Conservation (phyloP, 2,797 vertebrate genomes). For the Semotilus atromaculatus region DNA sequence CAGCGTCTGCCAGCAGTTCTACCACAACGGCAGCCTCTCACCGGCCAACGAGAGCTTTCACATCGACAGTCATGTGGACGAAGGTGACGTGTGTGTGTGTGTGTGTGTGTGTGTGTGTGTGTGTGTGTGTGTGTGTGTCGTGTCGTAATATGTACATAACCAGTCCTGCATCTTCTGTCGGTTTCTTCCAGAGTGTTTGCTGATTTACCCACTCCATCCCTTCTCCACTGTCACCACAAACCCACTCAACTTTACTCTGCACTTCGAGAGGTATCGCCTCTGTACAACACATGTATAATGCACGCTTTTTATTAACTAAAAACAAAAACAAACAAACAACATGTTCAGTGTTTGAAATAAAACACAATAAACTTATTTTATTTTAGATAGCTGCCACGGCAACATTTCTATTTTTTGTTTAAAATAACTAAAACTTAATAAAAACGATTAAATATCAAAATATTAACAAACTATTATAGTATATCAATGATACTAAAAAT, state of each 20-base stretch:
- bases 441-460: not conserved
- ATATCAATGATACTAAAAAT: too few relatives aligned
- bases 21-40: slow-evolving; percentile 84
- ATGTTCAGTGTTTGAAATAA: too few relatives aligned
- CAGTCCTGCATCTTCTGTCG: not conserved
- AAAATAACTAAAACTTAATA: not conserved
- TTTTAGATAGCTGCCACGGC: too few relatives aligned
- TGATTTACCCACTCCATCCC: slow-evolving; percentile 76
- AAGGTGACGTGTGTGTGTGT: slow-evolving; percentile 45
- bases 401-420: not conserved
- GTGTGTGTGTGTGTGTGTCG: not conserved
- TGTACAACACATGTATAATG: not conserved
- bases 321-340: too few relatives aligned
- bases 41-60: slow-evolving; percentile 91
- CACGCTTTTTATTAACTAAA: too few relatives aligned
- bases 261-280: slow-evolving; percentile 88
- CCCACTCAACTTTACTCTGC: slow-evolving; percentile 80
- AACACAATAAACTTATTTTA: too few relatives aligned
- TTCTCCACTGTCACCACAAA: slow-evolving; percentile 50
- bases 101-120: not conserved
- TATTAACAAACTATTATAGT: too few relatives aligned
- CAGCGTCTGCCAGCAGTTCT: slow-evolving; percentile 88
- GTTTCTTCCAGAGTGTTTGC: slow-evolving; percentile 83
- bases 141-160: not conserved
- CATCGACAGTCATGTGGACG: slow-evolving; percentile 86